Conservation (phyloP, 1,140 invertebrate species). For the Tetragnatha versicolor region DNA sequence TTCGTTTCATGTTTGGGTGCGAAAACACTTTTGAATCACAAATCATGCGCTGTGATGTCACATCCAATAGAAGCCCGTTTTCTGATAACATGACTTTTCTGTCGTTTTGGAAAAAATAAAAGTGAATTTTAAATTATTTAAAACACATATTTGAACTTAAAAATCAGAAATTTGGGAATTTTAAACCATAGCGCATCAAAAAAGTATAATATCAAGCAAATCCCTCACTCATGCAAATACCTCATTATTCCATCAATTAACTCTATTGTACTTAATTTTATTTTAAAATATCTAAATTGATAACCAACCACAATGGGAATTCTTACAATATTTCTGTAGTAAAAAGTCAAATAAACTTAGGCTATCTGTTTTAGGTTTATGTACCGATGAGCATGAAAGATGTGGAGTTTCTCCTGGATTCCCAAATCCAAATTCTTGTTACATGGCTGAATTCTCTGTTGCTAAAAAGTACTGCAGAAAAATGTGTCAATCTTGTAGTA, state of each 20-base stretch:
- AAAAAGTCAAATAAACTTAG: neutral
- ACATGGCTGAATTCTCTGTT: neutral
- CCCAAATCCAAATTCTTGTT: neutral
- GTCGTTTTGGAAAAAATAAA: too few relatives aligned
- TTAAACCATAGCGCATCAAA: neutral
- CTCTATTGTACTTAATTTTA: neutral
- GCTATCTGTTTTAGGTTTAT: neutral
- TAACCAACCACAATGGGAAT: neutral
- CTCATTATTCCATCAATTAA: neutral
- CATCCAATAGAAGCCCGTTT: too few relatives aligned
- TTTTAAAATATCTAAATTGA: neutral
- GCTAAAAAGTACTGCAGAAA: slow-evolving; percentile 11
- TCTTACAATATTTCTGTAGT: neutral
- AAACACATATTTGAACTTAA: too few relatives aligned
- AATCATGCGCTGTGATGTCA: too few relatives aligned
- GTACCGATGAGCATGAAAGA: neutral
- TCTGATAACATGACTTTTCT: too few relatives aligned
- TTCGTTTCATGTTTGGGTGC: too few relatives aligned
- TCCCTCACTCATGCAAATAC: neutral
- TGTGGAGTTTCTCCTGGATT: slow-evolving; percentile 12
- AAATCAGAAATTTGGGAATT: too few relatives aligned
- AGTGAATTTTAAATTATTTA: too few relatives aligned
- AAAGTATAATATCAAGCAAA: neutral
- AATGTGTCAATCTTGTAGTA: slow-evolving; percentile 25
- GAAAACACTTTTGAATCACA: too few relatives aligned